Evolutionary conservation across 2,113 vertebrate species (phyloP).

Genomic region (Coptodon rendalli): DNA sequence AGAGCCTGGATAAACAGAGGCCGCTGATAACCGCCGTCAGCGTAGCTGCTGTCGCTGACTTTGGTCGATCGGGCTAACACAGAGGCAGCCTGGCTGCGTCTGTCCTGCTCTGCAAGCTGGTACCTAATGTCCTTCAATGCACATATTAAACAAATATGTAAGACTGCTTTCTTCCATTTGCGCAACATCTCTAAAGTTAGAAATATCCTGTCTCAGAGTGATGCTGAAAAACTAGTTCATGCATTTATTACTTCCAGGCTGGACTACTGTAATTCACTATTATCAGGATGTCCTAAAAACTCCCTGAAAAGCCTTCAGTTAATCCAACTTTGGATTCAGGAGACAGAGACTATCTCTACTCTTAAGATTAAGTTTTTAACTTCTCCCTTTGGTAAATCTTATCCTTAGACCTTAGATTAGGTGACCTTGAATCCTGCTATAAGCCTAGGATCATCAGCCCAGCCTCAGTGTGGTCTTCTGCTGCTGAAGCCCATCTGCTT

Average conservation of each 20-base stretch:
- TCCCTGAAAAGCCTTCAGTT: background rate
- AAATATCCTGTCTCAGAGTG: background rate
- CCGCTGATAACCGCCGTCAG: background rate
- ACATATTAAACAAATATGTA: background rate
- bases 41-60: background rate
- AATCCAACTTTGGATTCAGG: background rate
- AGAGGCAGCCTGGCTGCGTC: background rate
- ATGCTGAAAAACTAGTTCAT: background rate
- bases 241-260: background rate
- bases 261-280: background rate
- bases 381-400: background rate
- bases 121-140: rapidly evolving
- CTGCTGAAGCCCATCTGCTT: background rate
- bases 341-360: background rate
- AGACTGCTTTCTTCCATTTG: rapidly evolving
- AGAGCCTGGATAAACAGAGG: background rate
- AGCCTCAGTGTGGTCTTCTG: background rate
- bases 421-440: background rate
- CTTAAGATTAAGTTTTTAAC: background rate
- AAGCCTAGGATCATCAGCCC: background rate
- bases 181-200: background rate
- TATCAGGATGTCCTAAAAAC: rapidly evolving
- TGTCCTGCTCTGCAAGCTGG: background rate
- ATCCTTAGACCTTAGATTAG: background rate
- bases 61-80: background rate